Evolutionary conservation across 2,113 vertebrate genomes (phyloP).

Genomic region (Nycticryphes semicollaris): DNA sequence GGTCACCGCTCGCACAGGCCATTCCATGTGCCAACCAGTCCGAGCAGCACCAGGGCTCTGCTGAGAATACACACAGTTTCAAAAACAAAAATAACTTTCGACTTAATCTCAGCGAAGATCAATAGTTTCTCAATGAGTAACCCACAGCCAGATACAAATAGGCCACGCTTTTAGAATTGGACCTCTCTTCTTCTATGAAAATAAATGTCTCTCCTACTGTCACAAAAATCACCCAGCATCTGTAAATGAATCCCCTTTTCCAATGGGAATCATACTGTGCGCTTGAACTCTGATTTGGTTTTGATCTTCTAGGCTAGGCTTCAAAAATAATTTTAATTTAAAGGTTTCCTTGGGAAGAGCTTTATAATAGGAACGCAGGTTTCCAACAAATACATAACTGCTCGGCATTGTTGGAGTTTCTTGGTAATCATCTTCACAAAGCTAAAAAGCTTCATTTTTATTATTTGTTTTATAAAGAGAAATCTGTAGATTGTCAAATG

Average conservation of each 20-base stretch:
- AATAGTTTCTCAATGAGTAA: neutral
- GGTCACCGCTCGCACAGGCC: neutral
- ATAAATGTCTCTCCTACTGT: neutral
- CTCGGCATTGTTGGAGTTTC: neutral
- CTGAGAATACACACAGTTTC: neutral
- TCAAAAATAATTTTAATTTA: slow-evolving; percentile 57
- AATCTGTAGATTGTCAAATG: slow-evolving; percentile 15
- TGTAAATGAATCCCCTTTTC: slow-evolving; percentile 35
- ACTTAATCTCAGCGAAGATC: neutral
- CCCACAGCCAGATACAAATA: neutral
- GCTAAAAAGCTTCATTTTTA: slow-evolving; percentile 13
- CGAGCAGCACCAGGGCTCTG: neutral
- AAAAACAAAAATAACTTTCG: neutral
- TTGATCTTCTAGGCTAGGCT: slow-evolving; percentile 49
- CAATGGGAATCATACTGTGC: slow-evolving; percentile 3
- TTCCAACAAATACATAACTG: slow-evolving; percentile 33
- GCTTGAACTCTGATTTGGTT: slow-evolving; percentile 59
- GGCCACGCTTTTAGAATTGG: neutral
- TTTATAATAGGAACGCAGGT: slow-evolving; percentile 34
- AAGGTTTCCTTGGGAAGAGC: slow-evolving; percentile 27
- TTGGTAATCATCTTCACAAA: neutral
- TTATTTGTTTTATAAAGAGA: slow-evolving; percentile 35
- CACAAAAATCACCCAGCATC: neutral
- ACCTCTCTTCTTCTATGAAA: neutral
- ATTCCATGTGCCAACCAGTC: accelerated